These are phyloP conservation scores for Cherax quadricarinatus DNA, from an alignment of 1,140 invertebrate genomes.

Conservation along the genomic window DNA sequence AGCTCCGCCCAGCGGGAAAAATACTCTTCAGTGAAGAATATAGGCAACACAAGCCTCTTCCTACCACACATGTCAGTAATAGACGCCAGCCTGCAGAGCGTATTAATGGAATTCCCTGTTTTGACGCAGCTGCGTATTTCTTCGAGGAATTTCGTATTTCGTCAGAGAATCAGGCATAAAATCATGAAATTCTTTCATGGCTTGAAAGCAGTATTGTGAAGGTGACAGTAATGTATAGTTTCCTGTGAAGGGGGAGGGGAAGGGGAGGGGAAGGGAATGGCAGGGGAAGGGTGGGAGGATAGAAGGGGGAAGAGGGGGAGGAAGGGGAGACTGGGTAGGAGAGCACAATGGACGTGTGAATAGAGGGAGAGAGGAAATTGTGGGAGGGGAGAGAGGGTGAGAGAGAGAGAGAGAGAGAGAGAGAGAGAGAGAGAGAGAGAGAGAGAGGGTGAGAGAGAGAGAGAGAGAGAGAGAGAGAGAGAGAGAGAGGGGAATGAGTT, in stretches of 20 bases:
- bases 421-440: neutral
- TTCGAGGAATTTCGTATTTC: neutral
- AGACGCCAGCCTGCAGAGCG: too few species aligned
- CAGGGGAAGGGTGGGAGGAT: neutral
- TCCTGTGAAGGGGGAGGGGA: neutral
- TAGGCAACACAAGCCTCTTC: too few species aligned
- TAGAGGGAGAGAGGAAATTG: neutral
- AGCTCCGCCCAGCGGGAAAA: too few species aligned
- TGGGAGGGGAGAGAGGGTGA: neutral
- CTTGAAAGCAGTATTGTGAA: neutral
- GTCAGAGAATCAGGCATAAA: slow-evolving; percentile 1
- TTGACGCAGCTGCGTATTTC: too few species aligned
- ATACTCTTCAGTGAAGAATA: too few species aligned
- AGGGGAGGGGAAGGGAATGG: neutral
- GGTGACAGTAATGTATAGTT: slow-evolving; percentile 1
- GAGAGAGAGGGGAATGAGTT: neutral
- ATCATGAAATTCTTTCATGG: neutral
- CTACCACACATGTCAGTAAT: too few species aligned
- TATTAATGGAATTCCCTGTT: too few species aligned
- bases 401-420: neutral
- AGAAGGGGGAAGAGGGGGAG: neutral
- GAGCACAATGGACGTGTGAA: neutral
- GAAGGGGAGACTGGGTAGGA: neutral
- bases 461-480: too few species aligned
- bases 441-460: neutral